Conservation (phyloP, 2,113 vertebrate genomes). For the Gasterosteus aculeatus region DNA sequence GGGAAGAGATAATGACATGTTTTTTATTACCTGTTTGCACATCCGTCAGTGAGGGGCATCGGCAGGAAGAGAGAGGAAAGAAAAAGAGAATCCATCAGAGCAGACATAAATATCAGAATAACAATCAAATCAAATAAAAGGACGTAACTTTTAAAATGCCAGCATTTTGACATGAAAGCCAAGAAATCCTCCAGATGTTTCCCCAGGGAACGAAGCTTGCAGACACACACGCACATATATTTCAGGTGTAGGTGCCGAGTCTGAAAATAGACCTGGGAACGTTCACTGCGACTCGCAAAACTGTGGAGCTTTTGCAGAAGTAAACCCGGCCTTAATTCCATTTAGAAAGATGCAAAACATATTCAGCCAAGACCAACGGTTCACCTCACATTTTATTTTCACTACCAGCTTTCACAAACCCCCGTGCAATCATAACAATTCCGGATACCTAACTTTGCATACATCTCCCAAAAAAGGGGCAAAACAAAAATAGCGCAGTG, state of each 20-base stretch:
- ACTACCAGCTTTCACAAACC: background rate
- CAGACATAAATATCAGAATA: background rate
- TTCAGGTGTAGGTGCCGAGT: background rate
- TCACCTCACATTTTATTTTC: background rate
- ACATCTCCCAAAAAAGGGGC: conserved; percentile 2
- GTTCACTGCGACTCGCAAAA: background rate
- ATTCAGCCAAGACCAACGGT: background rate
- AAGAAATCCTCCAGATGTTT: background rate
- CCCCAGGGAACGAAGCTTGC: background rate
- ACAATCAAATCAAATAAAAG: background rate
- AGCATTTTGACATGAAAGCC: background rate
- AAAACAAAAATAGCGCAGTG: background rate
- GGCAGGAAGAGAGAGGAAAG: conserved; percentile 12
- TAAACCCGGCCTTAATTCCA: background rate
- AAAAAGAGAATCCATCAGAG: background rate
- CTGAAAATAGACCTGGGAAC: background rate
- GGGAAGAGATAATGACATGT: conserved; percentile 7
- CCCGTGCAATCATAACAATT: background rate
- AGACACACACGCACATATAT: background rate
- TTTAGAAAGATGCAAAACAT: background rate
- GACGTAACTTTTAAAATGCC: background rate
- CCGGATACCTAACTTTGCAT: conserved; percentile 5
- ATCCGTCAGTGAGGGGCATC: conserved; percentile 11
- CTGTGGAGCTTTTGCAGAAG: background rate
- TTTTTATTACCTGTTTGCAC: conserved; percentile 69